Evolutionary conservation across 2,797 vertebrate genomes (phyloP).

Genomic region (Pangasius macronema): DNA sequence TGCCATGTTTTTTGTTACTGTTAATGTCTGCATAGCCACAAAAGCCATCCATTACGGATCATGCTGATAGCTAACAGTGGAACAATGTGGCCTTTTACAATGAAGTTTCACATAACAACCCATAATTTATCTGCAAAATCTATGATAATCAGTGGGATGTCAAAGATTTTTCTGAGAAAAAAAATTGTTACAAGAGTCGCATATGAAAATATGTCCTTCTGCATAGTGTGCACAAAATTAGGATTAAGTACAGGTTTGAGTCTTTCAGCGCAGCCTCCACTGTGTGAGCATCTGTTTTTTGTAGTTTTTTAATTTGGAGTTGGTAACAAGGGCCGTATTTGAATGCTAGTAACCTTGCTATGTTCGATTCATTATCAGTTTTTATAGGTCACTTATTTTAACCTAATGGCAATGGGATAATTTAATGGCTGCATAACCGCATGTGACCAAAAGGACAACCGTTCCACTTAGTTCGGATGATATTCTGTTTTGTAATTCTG

Average conservation of each 20-base stretch:
- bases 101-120: slow-evolving; percentile 13
- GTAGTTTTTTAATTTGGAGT: not conserved
- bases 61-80: slow-evolving; percentile 3
- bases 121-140: slow-evolving; percentile 28
- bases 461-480: not conserved
- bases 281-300: too few relatives aligned
- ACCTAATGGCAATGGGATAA: not conserved
- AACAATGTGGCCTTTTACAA: slow-evolving; percentile 1
- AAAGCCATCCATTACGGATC: slow-evolving; percentile 2
- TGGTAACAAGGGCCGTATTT: not conserved
- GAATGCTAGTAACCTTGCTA: not conserved
- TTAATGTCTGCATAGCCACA: not conserved
- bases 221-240: not conserved
- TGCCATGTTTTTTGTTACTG: not conserved
- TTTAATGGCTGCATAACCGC: not conserved
- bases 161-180: not conserved
- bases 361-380: not conserved
- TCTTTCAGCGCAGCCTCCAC: not conserved
- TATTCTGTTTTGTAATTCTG: not conserved
- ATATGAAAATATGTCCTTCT: not conserved
- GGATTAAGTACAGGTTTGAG: not conserved
- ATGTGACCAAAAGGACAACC: not conserved
- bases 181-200: not conserved
- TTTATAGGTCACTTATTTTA: not conserved
- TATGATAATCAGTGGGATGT: not conserved